Conservation (phyloP, 2,888 invertebrate genomes). For the Parascotia fuliginaria region DNA sequence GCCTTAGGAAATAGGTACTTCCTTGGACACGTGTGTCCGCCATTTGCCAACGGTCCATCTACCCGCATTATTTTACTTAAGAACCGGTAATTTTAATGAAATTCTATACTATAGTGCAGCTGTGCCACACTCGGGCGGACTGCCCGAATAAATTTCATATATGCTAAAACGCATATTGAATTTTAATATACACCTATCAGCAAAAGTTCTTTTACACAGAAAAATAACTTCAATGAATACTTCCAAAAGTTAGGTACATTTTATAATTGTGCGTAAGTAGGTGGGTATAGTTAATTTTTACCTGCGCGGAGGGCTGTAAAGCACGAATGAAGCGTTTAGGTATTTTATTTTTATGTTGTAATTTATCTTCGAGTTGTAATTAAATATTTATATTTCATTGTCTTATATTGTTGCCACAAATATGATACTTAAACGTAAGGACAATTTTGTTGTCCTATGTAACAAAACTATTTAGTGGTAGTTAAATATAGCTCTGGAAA, state of each 20-base stretch:
- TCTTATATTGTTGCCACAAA: no score
- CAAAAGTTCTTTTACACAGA: background rate
- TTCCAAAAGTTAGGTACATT: background rate
- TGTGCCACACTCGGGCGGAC: constrained; percentile 70
- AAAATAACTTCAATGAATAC: background rate
- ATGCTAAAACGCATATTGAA: constrained; percentile 63
- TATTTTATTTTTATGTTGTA: no score
- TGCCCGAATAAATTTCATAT: constrained; percentile 67
- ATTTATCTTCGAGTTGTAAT: no score
- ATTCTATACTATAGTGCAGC: constrained; percentile 79
- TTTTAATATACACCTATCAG: constrained; percentile 43
- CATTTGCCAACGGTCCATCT: constrained; percentile 67
- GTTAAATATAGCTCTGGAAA: no score
- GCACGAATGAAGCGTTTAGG: background rate
- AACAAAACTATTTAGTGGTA: no score
- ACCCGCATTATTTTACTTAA: constrained; percentile 78
- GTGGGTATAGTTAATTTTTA: background rate
- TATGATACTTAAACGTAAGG: no score
- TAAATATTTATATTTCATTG: no score
- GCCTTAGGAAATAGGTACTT: constrained; percentile 65
- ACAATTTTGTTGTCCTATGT: no score
- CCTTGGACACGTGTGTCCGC: constrained; percentile 73
- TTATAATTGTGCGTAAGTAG: background rate
- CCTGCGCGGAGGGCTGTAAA: background rate
- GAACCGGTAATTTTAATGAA: constrained; percentile 81